Base-by-base conservation (phyloP, 2,797 vertebrate species). In the Gymnocypris eckloni region DNA sequence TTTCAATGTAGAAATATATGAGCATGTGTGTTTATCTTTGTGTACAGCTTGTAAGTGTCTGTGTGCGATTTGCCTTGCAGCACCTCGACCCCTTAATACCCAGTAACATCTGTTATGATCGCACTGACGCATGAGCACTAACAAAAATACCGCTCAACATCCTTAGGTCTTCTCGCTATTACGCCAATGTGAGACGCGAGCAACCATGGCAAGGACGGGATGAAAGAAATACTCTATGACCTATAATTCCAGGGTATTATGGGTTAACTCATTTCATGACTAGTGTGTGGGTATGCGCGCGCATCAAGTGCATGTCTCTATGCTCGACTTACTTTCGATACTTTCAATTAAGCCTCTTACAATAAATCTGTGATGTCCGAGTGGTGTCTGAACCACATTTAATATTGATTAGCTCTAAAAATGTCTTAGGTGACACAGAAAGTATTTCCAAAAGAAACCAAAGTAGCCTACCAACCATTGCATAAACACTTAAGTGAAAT, bases 31-130 rank as follows among this genome's bases (percentile, higher is more conserved):
- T 85, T 59, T 61, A 25, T 75, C 45, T 76, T 33, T 72, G 56
- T 20, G 28, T 81, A 45, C 12, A 70, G 86, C 12, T 43, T 77
- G 33, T 9, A 37, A 67, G 28, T 79, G 56, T 61, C 13, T 39
- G 6, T 6, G 43, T 88, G 75, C 83, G 61, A 41, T 81, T 83
- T 86, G 72, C 79, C 45, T 77, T 71, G 25, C 41, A 77, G 48
- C 54, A 70, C 48, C 13, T 20, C 79, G 79, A 85, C 72, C 81
- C 86, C 61, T 75, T 84, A 81, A 87, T 79, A 70, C 73, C 73
- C n/a, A 37, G 8, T 43, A 82, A 88, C 86, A 88, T 80, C 82
- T 88, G 88, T 39, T 84, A 66, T 2, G 37, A 39, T 81, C 33
- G 18, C 71, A 25, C 52, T 77, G 20, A 78, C 41, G 72, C 72